phyloP scores from a whole-genome alignment of 2,797 vertebrate species.

The Rhabdomys pumilio region DNA sequence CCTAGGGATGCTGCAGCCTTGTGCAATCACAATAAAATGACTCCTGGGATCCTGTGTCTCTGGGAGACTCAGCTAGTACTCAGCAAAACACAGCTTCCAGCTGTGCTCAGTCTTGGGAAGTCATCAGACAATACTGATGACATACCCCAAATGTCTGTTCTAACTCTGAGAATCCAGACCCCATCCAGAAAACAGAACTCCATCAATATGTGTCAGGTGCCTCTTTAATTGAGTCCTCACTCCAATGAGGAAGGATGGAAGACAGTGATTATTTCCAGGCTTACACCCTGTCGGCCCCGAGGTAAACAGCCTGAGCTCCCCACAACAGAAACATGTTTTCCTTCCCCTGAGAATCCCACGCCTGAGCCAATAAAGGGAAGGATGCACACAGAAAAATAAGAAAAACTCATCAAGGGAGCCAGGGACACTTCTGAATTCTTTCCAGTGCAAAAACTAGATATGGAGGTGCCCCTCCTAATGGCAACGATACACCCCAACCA shows the following conservation, averaged over 20 bases:
- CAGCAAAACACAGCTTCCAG: neutral
- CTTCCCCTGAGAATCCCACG: conserved; percentile 28
- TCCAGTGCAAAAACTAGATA: conserved; percentile 34
- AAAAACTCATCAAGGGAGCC: neutral
- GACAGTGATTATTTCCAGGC: conserved; percentile 40
- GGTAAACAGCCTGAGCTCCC: conserved; percentile 30
- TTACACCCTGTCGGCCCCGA: neutral
- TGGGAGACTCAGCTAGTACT: neutral
- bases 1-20: neutral
- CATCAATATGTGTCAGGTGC: conserved; percentile 52
- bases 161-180: conserved; percentile 7
- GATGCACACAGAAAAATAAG: neutral
- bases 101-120: neutral
- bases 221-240: conserved; percentile 82
- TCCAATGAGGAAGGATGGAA: conserved; percentile 42
- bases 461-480: neutral
- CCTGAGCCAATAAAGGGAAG: conserved; percentile 47
- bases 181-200: conserved; percentile 53
- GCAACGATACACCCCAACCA: conserved; percentile 8
- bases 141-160: neutral
- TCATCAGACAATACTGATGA: neutral
- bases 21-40: neutral
- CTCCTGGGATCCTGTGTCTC: neutral
- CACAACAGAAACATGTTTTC: conserved; percentile 23
- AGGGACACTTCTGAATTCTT: conserved; percentile 21